Evolutionary conservation across 2,888 invertebrate genomes (phyloP).

Genomic region (Autographa pulchrina): DNA sequence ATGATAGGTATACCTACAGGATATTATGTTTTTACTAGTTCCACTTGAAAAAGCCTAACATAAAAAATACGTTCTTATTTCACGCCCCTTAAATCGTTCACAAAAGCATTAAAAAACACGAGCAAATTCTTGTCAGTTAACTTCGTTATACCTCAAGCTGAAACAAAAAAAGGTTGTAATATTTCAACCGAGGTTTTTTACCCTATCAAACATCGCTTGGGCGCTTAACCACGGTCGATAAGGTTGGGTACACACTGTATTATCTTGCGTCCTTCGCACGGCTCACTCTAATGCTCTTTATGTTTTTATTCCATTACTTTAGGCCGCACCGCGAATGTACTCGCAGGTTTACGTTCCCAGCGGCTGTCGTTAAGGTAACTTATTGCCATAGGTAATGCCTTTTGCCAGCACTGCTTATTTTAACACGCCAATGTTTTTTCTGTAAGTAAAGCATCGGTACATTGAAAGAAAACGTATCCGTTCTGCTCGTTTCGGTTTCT

Average conservation of each 20-base stretch:
- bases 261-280: conserved; percentile 69
- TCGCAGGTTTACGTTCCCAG: conserved; percentile 66
- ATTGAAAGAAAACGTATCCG: conserved; percentile 33
- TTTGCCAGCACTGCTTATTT: conserved; percentile 63
- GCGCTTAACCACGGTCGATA: conserved; percentile 62
- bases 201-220: conserved; percentile 65
- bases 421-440: conserved; percentile 57
- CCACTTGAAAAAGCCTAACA: background rate
- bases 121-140: conserved; percentile 53
- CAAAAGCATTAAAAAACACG: conserved; percentile 40
- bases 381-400: conserved; percentile 68
- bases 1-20: no score
- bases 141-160: conserved; percentile 42
- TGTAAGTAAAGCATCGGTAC: conserved; percentile 51
- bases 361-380: conserved; percentile 72
- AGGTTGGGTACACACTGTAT: conserved; percentile 63
- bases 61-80: conserved; percentile 18
- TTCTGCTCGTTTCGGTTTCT: conserved; percentile 13
- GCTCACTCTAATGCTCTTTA: conserved; percentile 74
- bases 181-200: conserved; percentile 60
- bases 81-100: conserved; percentile 33
- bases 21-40: background rate
- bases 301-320: conserved; percentile 85
- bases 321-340: conserved; percentile 66
- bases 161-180: conserved; percentile 59